phyloP scores from a whole-genome alignment of 2,888 invertebrate species.

The Seira ritae region DNA sequence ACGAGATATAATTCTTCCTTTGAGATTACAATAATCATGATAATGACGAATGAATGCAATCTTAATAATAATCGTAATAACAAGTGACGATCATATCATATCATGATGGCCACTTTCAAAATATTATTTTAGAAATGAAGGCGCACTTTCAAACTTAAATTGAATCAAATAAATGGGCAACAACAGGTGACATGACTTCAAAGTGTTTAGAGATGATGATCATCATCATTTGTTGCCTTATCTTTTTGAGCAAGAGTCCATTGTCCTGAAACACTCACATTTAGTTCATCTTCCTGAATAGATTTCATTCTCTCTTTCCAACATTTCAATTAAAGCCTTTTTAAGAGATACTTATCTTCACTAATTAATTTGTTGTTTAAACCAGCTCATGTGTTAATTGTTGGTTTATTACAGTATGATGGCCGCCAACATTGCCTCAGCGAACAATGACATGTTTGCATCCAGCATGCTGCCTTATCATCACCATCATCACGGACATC shows the following conservation, averaged over 20 bases:
- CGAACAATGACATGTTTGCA: conserved; percentile 70
- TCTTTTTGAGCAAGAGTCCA: neutral
- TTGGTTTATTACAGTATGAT: conserved; percentile 66
- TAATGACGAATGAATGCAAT: conserved; percentile 29
- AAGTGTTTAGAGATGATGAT: too few species aligned
- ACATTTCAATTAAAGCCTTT: neutral
- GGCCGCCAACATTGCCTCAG: conserved; percentile 66
- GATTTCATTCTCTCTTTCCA: neutral
- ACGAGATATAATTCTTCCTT: neutral
- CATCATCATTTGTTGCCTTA: neutral
- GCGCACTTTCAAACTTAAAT: neutral
- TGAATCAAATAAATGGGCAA: neutral
- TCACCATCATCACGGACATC: conserved; percentile 63
- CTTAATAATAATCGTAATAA: conserved; percentile 28
- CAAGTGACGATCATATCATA: conserved; percentile 22
- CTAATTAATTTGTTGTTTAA: conserved; percentile 18
- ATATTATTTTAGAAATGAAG: conserved; percentile 24
- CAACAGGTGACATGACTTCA: too few species aligned
- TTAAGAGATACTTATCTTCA: neutral
- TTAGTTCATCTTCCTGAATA: neutral
- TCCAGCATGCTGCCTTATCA: conserved; percentile 68
- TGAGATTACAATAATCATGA: neutral
- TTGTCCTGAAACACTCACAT: neutral
- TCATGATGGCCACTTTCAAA: conserved; percentile 59
- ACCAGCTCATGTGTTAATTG: conserved; percentile 20